phyloP scores from a whole-genome alignment of 2,113 vertebrate species.

The Albula goreensis region DNA sequence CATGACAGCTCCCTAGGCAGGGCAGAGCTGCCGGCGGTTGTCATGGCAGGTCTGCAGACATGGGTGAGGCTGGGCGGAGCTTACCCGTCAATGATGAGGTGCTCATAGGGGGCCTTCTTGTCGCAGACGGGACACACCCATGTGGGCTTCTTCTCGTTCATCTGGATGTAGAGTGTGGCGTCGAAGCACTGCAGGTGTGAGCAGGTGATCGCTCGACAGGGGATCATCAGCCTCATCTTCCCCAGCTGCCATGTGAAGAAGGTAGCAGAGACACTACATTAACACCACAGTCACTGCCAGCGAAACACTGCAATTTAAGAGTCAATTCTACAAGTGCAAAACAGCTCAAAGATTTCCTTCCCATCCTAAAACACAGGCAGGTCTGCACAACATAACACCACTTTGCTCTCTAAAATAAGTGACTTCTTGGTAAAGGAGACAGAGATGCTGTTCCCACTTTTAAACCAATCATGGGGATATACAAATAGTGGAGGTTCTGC shows the following conservation, averaged over 20 bases:
- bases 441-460: not conserved
- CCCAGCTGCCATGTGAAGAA: conserved; percentile 75
- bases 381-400: not conserved
- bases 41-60: not conserved
- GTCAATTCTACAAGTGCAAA: not conserved
- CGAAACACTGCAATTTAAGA: not conserved
- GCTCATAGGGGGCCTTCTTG: conserved; percentile 96
- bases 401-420: not conserved
- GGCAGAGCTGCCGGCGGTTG: not conserved
- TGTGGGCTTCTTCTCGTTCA: conserved; percentile 99
- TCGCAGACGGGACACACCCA: conserved; percentile 99
- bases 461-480: not conserved
- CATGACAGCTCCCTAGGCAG: not conserved
- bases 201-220: conserved; percentile 91
- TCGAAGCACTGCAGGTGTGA: conserved; percentile 99
- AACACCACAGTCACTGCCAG: not conserved
- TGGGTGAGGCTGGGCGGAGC: not conserved
- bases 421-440: not conserved
- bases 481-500: not conserved
- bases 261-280: conserved; percentile 4
- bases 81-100: conserved; percentile 97
- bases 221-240: conserved; percentile 96
- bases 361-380: not conserved
- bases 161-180: conserved; percentile 96
- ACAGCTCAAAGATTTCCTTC: not conserved